Conservation (phyloP, 2,797 vertebrate genomes). For the Gila robusta region DNA sequence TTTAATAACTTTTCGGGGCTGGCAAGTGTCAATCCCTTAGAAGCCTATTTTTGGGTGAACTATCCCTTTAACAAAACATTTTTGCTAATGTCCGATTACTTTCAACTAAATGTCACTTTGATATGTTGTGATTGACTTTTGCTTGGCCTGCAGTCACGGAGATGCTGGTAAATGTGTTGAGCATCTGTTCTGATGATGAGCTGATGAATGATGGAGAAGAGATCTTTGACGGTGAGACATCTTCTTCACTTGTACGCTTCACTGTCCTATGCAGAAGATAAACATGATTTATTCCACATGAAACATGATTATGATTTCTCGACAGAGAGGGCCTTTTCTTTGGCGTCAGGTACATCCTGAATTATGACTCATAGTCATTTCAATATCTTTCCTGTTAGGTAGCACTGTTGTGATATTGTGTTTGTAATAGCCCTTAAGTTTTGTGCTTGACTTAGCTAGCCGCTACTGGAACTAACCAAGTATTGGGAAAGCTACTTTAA, state of each 20-base stretch:
- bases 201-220: conserved; percentile 96
- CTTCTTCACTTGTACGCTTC: background rate
- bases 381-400: conserved; percentile 6
- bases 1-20: too few relatives aligned
- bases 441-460: background rate
- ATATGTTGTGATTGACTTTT: conserved; percentile 5
- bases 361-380: conserved; percentile 12
- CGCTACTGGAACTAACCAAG: background rate
- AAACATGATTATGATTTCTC: conserved; percentile 4
- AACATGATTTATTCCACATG: conserved; percentile 4
- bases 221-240: conserved; percentile 91
- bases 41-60: too few relatives aligned
- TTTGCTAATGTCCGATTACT: background rate
- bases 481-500: background rate
- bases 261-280: conserved; percentile 1
- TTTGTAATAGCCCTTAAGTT: background rate
- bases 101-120: conserved; percentile 4
- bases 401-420: conserved; percentile 12
- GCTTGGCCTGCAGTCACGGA: conserved; percentile 87
- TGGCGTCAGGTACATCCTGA: conserved; percentile 44
- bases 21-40: too few relatives aligned
- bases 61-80: background rate
- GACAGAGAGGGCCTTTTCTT: conserved; percentile 34
- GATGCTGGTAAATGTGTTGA: conserved; percentile 98
- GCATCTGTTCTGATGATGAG: conserved; percentile 98